Evolutionary conservation across 2,888 invertebrate species (phyloP), one percentile per base, ranked within the genome.

Genomic region (Morinoia aosen): DNA sequence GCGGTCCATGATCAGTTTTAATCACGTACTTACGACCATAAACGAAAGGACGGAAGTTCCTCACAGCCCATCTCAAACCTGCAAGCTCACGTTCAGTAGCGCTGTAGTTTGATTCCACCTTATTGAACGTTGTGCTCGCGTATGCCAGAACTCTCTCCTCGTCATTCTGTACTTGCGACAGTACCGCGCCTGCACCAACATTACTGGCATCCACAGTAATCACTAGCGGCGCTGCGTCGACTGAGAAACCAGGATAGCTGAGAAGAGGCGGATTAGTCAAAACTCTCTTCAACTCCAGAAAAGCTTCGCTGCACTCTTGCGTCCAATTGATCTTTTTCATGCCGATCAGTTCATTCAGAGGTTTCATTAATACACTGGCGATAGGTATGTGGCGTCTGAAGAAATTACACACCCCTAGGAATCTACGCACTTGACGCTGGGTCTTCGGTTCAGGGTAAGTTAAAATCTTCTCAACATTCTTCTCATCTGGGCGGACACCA

Each of bases 41-140:
- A 56, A 95, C 19, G 76, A 95, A 95, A 58, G 48, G 57, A 12
- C 88, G 16, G 48, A 88, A 95, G 33, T 19, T 57, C 16, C 48
- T 39, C 11, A 88, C 88, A 12, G 95, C 64, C 88, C 88, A 88
- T 88, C 95, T 16, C 8, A 95, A n/a, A 25, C 88, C 95, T 16
- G 95, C 95, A 11, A 95, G 33, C n/a, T 95, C 95, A 7, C 88
- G 48, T 11, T 95, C 95, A 12, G 64, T 64, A 40, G 95, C 90
- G 19, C 95, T 95, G 88, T 95, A 95, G n/a, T 95, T 95, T 40
- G 58, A 12, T 48, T 95, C 61, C 4, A 88, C 95, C 19, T 95
- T 88, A 19, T 76, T 88, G 39, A 95, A 95, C 14, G 95, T 95
- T 10, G 58, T 88, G 56, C 39, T 64, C 16, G 88, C 95, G 33